phyloP scores from a whole-genome alignment of 1,140 invertebrate species.

The Pseudoatta argentina region DNA sequence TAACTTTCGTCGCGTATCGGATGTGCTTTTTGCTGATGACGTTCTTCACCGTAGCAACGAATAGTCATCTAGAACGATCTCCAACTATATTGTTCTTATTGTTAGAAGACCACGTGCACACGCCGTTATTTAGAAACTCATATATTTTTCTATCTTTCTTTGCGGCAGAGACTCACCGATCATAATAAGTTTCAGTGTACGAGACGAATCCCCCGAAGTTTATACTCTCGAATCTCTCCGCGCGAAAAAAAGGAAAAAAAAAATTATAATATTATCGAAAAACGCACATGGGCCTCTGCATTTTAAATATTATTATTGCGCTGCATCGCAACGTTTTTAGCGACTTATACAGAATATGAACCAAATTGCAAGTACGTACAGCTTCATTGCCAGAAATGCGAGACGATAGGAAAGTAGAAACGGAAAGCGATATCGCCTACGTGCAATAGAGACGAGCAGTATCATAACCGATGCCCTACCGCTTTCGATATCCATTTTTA shows the following conservation, averaged over 20 bases:
- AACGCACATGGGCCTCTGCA: constrained; percentile 69
- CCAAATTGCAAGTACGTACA: constrained; percentile 59
- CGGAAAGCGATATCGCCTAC: background rate
- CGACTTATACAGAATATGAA: constrained; percentile 49
- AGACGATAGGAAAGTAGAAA: background rate
- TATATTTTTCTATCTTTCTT: constrained; percentile 76
- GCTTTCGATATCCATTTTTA: constrained; percentile 8
- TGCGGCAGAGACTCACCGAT: constrained; percentile 45
- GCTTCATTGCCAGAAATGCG: background rate
- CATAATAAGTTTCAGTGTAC: constrained; percentile 46
- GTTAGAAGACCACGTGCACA: constrained; percentile 10
- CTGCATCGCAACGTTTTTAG: constrained; percentile 35
- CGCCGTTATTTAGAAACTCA: constrained; percentile 55
- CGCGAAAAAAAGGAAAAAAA: background rate
- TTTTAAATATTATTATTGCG: constrained; percentile 51
- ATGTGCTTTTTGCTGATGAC: constrained; percentile 34
- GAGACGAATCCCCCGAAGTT: constrained; percentile 44
- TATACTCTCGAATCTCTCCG: constrained; percentile 34
- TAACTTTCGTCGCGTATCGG: constrained; percentile 20
- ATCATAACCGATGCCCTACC: background rate
- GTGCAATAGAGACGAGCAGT: background rate
- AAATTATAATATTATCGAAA: constrained; percentile 42
- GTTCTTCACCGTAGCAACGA: constrained; percentile 64
- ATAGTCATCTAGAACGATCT: constrained; percentile 39
- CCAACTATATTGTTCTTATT: constrained; percentile 42